These are phyloP conservation scores for Phasianus colchicus DNA, from an alignment of 2,113 vertebrate genomes.

Conservation along the genomic window DNA sequence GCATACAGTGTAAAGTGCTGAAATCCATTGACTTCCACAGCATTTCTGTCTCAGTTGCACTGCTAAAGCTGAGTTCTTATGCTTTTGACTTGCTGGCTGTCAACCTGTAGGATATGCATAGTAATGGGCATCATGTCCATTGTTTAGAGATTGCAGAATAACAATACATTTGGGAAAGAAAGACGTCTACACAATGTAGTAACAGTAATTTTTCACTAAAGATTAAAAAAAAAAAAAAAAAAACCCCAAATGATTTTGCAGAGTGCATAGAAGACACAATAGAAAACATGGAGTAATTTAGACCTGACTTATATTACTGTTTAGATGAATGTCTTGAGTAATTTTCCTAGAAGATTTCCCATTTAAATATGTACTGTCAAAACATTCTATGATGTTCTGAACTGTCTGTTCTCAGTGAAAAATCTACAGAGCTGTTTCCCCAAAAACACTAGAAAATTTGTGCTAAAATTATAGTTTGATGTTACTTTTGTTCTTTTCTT, in stretches of 20 bases:
- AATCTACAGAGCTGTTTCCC: background rate
- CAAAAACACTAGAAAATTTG: background rate
- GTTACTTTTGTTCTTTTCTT: background rate
- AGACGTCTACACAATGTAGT: background rate
- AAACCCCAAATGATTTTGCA: background rate
- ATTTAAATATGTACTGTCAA: conserved; percentile 19
- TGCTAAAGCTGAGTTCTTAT: background rate
- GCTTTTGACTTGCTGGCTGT: background rate
- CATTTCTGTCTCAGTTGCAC: background rate
- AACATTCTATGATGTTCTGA: conserved; percentile 29
- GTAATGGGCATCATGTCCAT: background rate
- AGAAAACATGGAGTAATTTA: background rate
- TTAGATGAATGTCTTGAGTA: background rate
- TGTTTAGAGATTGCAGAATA: background rate
- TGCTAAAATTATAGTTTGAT: background rate
- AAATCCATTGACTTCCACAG: background rate
- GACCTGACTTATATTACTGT: background rate
- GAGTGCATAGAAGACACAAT: background rate
- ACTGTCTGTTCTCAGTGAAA: conserved; percentile 25
- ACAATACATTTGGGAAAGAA: background rate
- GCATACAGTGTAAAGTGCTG: background rate
- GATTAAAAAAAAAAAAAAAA: background rate
- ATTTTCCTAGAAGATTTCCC: conserved; percentile 15
- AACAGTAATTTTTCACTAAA: background rate
- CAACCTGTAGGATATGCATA: background rate